Evolutionary conservation across 2,888 invertebrate species (phyloP), one percentile per base, ranked within the genome.

Genomic region (Cerastis rubricosa): DNA sequence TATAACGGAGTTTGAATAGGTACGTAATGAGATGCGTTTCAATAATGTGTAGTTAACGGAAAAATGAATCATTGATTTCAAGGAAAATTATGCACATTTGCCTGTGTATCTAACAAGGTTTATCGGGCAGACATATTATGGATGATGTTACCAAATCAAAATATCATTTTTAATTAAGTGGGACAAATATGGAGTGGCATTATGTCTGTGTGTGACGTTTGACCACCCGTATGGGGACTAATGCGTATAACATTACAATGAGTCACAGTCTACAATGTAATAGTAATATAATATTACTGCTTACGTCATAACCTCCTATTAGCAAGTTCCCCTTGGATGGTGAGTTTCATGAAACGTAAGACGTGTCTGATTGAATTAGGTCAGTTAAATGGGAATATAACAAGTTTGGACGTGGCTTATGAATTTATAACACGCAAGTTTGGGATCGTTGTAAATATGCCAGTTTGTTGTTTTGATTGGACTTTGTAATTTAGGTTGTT

Each of bases 1-100:
- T 79, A 76, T 90, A 90, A 88, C 90, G 88, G 86, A 80, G 87
- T 89, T 85, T 79, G 80, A 85, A 88, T 88, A n/a, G n/a, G n/a
- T n/a, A 88, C 84, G 86, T 87, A 88, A 88, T 87, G 86, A 82
- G 87, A 87, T 86, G 82, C 75, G 78, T 81, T 85, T 86, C 63
- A 86, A 88, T 87, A 71, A 76, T 51, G 63, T 49, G 63, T 49
- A 71, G 51, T 65, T 77, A 86, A 76, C 70, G 63, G 79, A 84
- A 80, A 77, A 67, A 81, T 69, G 3, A 76, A 72, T 80, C 51
- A 78, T 78, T 49, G 65, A 68, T 71, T 80, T 75, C 64, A 68
- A 71, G 65, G 43, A 74, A 78, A 72, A 63, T 47, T 2, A 64
- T 65, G 51, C 25, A 70, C n/a, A 17, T 40, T 40, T 66, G 25